A percentile compares a stretch with the other conserved stretches of the same genome.
These are phyloP conservation scores for Cybosia mesomella DNA, from an alignment of 2,888 invertebrate species.

Conservation along the genomic window DNA sequence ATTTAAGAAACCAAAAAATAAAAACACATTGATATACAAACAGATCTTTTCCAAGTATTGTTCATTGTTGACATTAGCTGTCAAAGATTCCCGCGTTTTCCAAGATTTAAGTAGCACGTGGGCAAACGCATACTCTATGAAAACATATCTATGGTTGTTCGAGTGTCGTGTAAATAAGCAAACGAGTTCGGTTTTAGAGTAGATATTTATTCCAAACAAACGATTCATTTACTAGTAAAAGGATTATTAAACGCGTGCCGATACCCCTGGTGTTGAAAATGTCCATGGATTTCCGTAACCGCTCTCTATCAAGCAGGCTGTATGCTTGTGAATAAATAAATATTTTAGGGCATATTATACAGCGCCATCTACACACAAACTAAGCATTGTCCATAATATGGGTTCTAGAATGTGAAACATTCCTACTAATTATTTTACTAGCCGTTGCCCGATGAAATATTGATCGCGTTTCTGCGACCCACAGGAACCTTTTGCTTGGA, in stretches of 20 bases:
- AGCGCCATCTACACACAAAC: too few species aligned
- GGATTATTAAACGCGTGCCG: neutral
- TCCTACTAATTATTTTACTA: too few species aligned
- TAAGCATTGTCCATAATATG: too few species aligned
- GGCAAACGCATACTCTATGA: constrained; percentile 15
- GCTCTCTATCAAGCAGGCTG: too few species aligned
- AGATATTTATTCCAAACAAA: constrained; percentile 8
- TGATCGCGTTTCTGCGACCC: too few species aligned
- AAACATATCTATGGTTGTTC: constrained; percentile 9
- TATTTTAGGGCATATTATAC: too few species aligned
- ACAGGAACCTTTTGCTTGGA: too few species aligned
- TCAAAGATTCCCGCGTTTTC: constrained; percentile 17
- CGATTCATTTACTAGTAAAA: neutral
- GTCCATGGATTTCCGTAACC: too few species aligned
- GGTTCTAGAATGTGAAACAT: too few species aligned
- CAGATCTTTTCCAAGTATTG: constrained; percentile 14
- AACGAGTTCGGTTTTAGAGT: constrained; percentile 5
- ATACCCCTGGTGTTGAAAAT: neutral
- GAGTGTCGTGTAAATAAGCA: constrained; percentile 13
- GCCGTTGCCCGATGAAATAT: too few species aligned
- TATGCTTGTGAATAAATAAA: too few species aligned
- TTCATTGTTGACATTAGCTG: constrained; percentile 11
- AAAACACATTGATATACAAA: constrained; percentile 9
- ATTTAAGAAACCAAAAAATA: neutral
- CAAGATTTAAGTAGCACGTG: constrained; percentile 12